These are phyloP conservation scores for Bufo gargarizans DNA, from an alignment of 2,113 vertebrate species.

Conservation along the genomic window DNA sequence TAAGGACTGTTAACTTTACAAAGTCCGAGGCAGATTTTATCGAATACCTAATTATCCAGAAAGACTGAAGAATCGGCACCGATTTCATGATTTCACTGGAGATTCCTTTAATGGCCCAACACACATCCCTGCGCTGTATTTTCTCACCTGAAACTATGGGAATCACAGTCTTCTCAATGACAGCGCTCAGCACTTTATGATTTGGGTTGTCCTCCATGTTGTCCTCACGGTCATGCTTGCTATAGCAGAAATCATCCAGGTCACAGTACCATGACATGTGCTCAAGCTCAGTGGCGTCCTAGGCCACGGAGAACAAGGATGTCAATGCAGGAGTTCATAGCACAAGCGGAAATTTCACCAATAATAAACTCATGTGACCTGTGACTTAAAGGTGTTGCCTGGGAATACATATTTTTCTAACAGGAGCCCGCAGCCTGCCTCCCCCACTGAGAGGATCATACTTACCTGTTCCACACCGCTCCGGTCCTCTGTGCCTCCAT, in stretches of 20 bases:
- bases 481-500: too few species aligned
- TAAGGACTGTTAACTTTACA: too few species aligned
- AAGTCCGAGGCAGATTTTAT: background rate
- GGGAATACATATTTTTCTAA: too few species aligned
- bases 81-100: too few species aligned
- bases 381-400: too few species aligned
- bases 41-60: too few species aligned
- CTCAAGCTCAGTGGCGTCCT: slow-evolving; percentile 74
- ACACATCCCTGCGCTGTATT: background rate
- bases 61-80: too few species aligned
- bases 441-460: too few species aligned
- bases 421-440: too few species aligned
- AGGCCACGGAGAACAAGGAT: slow-evolving; percentile 48
- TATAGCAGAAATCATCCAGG: slow-evolving; percentile 82
- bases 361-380: too few species aligned
- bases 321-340: background rate
- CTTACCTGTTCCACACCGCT: too few species aligned
- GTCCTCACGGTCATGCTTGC: slow-evolving; percentile 67
- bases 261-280: slow-evolving; percentile 85
- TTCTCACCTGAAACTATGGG: slow-evolving; percentile 84
- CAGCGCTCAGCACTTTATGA: slow-evolving; percentile 73
- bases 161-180: slow-evolving; percentile 84
- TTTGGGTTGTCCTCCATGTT: slow-evolving; percentile 71
- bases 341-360: background rate
- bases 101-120: background rate